Percentiles rank a stretch among this genome's conserved stretches.
These are phyloP conservation scores for Apis cerana DNA, from an alignment of 1,140 invertebrate species.

Conservation along the genomic window DNA sequence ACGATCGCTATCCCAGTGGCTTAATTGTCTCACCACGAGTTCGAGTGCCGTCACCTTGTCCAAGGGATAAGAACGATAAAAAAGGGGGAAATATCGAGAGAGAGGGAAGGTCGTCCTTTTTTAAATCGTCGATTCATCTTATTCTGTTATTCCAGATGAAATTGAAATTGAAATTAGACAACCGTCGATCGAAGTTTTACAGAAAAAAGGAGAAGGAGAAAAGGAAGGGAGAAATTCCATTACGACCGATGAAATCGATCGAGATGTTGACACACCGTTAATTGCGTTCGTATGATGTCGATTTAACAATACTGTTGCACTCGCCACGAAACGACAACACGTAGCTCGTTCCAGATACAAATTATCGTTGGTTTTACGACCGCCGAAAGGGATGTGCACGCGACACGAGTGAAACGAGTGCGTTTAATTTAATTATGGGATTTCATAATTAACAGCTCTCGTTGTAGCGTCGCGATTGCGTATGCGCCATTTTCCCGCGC, in stretches of 20 bases:
- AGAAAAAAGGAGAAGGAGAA: too few species aligned
- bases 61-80: conserved; percentile 13
- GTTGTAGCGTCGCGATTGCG: conserved; percentile 60
- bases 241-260: neutral
- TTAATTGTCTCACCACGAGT: conserved; percentile 20
- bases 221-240: neutral
- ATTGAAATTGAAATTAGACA: conserved; percentile 40
- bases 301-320: conserved; percentile 22
- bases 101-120: neutral
- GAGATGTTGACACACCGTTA: conserved; percentile 52
- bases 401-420: conserved; percentile 41
- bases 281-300: conserved; percentile 51
- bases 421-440: conserved; percentile 68
- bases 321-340: conserved; percentile 56
- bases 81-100: neutral
- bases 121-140: neutral
- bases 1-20: conserved; percentile 42
- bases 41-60: neutral
- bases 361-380: conserved; percentile 64
- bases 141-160: neutral
- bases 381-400: conserved; percentile 53
- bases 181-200: conserved; percentile 10
- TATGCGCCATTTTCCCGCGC: neutral
- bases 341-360: conserved; percentile 57
- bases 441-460: conserved; percentile 67